Base-by-base conservation (phyloP, 2,113 vertebrate genomes). In the Tretioscincus oriximinensis region DNA sequence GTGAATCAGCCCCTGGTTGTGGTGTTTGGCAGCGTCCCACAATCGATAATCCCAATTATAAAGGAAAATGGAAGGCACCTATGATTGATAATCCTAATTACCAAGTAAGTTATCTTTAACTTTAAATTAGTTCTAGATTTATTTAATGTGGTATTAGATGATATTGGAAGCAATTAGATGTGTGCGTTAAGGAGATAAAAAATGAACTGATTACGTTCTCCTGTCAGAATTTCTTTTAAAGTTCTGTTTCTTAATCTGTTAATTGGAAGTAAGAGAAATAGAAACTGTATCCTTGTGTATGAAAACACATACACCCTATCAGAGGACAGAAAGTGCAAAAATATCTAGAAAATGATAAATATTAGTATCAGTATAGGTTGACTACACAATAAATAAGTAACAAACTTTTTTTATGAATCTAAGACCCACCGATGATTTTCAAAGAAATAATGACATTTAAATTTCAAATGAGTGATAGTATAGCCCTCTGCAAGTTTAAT, bases 11-110 rank as follows among this genome's bases (percentile, higher is more conserved):
- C 9, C 96, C 98, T 14, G 98, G 98, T 73, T 99, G 98, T 76
- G 98, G 98, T 26, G 88, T 91, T 72, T 99, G 98, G 98, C 96
- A 98, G 73, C 93, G 97, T 2, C 98, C 98, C 0, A 94, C 96
- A 95, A 96, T 98, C 45, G 98, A 99, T 89, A 99, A 99, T 91
- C 98, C 98, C 73, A 97, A 90, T 93, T 97, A 99, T 93, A 99
- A 98, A 94, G 98, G 98, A 94, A 99, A 99, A 91, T 99, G 98
- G 98, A 99, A 99, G 90, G 89, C 98, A 11, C 95, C 98, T 28
- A 98, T 99, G 98, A 98, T 99, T 71, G 98, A 99, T 93, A 99
- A 99, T 1, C 97, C 97, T 77, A 98, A 96, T 94, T 99, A 99
- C 91, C 98, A 99, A 98, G 98, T 99, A 90, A 82, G 92, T 22